Evolutionary conservation across 1,140 invertebrate species (phyloP).

Genomic region (Scylla paramamosain): DNA sequence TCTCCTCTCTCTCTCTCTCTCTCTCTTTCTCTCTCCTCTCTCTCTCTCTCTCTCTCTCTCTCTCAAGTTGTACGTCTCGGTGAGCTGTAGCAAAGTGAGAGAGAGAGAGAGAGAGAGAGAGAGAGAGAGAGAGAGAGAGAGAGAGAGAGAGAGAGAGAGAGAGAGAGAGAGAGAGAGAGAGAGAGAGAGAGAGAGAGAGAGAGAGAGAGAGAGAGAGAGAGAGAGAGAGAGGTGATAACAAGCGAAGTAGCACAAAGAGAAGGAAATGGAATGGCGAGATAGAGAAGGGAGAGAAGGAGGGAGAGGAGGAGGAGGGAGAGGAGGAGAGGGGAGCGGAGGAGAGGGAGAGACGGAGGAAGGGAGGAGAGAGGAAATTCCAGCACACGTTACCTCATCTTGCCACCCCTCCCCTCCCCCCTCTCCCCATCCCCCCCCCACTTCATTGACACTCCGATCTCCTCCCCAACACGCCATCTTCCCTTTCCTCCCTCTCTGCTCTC

Average conservation of each 20-base stretch:
- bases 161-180: too few species aligned
- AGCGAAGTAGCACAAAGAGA: background rate
- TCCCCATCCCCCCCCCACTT: background rate
- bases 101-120: background rate
- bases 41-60: background rate
- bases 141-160: background rate
- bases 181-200: background rate
- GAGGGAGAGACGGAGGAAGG: slow-evolving; percentile 8
- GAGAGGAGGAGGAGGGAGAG: background rate
- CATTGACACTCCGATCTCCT: background rate
- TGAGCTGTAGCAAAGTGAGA: background rate
- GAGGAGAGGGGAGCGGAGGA: background rate
- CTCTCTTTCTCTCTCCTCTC: too few species aligned
- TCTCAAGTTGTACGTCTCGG: background rate
- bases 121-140: background rate
- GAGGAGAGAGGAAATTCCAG: background rate
- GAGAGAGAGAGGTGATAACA: background rate
- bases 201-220: background rate
- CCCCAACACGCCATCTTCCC: background rate
- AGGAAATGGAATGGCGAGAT: background rate
- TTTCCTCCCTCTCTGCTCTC: background rate
- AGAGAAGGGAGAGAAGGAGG: background rate
- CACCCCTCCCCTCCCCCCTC: background rate
- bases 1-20: too few species aligned
- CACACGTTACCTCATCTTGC: background rate